phyloP scores from a whole-genome alignment of 2,888 invertebrate species.

The Acanthosepion esculentum region DNA sequence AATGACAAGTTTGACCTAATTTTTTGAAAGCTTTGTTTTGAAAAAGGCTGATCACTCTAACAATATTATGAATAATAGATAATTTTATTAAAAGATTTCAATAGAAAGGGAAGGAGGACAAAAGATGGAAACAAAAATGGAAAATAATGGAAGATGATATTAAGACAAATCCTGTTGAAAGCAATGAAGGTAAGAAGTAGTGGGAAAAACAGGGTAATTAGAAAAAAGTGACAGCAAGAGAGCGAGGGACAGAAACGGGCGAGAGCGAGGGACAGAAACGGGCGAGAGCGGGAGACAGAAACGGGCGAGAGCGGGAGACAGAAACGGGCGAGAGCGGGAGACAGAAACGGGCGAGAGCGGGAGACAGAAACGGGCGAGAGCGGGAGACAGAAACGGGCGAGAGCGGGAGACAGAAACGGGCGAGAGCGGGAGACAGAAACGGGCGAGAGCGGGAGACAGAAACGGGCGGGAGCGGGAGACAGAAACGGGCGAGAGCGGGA shows the following conservation, averaged over 20 bases:
- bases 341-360: too few relatives aligned
- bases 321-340: too few relatives aligned
- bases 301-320: neutral
- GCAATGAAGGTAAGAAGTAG: neutral
- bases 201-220: neutral
- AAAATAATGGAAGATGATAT: neutral
- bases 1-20: slow-evolving; percentile 16
- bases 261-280: neutral
- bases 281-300: neutral
- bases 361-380: neutral
- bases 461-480: too few relatives aligned
- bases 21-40: neutral
- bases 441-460: too few relatives aligned
- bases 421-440: neutral
- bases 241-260: neutral
- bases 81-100: neutral
- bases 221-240: neutral
- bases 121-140: neutral
- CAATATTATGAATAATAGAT: neutral
- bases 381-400: neutral
- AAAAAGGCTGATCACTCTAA: neutral
- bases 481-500: too few relatives aligned
- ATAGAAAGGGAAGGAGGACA: neutral
- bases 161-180: neutral
- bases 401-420: neutral